These are phyloP conservation scores for Agrochola macilenta DNA, from an alignment of 2,888 invertebrate species.

Conservation along the genomic window DNA sequence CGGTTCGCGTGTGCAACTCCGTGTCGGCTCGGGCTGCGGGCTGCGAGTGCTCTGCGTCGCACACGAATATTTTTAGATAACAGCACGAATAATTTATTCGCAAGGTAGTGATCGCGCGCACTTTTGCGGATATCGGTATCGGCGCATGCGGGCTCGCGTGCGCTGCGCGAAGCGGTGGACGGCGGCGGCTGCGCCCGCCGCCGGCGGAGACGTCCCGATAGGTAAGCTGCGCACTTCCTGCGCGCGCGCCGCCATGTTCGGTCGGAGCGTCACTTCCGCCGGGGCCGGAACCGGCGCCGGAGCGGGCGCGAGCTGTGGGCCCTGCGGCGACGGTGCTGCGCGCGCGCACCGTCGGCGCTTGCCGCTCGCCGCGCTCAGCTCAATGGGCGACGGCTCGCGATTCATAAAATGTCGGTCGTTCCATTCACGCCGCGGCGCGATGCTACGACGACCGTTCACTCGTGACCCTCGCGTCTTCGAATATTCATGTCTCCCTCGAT, in stretches of 20 bases:
- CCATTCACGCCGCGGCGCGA: conserved; percentile 89
- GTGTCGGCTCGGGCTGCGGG: conserved; percentile 80
- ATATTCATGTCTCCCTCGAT: conserved; percentile 90
- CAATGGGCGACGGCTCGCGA: conserved; percentile 89
- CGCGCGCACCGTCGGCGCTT: conserved; percentile 70
- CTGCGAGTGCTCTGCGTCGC: conserved; percentile 82
- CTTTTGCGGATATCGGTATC: conserved; percentile 86
- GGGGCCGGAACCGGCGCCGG: conserved; percentile 83
- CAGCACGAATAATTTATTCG: conserved; percentile 89
- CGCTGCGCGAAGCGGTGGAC: conserved; percentile 76
- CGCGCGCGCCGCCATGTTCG: conserved; percentile 90
- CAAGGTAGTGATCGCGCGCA: conserved; percentile 89
- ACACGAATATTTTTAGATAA: conserved; percentile 90
- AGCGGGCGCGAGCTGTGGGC: conserved; percentile 78
- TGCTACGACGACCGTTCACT: conserved; percentile 88
- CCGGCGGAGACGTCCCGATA: conserved; percentile 87
- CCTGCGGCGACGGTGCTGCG: conserved; percentile 77
- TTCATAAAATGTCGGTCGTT: conserved; percentile 90
- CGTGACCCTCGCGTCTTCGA: conserved; percentile 90
- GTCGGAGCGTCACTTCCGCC: conserved; percentile 88
- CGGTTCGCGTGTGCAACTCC: conserved; percentile 88
- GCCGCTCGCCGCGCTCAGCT: conserved; percentile 75
- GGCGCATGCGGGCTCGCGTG: conserved; percentile 83
- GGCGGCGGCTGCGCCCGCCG: conserved; percentile 78
- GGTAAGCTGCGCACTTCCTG: conserved; percentile 91